phyloP scores from a whole-genome alignment of 2,888 invertebrate species.

The Volucella zonaria region DNA sequence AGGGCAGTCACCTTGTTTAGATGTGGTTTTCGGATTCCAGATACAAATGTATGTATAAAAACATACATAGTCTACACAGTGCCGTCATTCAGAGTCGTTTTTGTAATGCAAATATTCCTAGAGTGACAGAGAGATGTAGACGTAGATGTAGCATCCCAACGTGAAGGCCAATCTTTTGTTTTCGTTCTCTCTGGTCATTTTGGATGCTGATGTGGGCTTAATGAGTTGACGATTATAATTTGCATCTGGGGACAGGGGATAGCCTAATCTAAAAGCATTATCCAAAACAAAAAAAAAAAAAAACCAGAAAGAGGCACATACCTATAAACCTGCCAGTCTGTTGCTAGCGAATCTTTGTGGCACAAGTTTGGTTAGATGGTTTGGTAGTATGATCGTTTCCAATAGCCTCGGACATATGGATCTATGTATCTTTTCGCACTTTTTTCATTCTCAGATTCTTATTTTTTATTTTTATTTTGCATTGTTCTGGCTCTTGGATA shows the following conservation, averaged over 20 bases:
- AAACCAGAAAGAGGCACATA: too few relatives aligned
- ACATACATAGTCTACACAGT: conserved; percentile 3
- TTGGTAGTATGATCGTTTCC: too few relatives aligned
- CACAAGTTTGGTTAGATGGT: too few relatives aligned
- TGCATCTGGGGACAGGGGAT: conserved; percentile 20
- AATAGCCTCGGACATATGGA: too few relatives aligned
- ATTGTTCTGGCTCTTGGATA: too few relatives aligned
- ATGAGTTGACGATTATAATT: conserved; percentile 17
- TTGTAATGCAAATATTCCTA: conserved; percentile 57
- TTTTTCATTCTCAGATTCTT: too few relatives aligned
- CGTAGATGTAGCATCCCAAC: conserved; percentile 42
- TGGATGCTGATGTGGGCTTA: conserved; percentile 7
- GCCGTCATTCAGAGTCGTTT: conserved; percentile 32
- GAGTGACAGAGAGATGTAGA: conserved; percentile 35
- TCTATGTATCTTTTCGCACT: too few relatives aligned
- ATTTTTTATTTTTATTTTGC: too few relatives aligned
- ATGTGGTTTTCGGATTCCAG: conserved; percentile 30
- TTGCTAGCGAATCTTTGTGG: too few relatives aligned
- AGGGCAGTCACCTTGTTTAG: conserved; percentile 69
- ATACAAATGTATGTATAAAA: conserved; percentile 3
- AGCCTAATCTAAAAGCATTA: conserved; percentile 5
- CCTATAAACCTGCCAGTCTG: too few relatives aligned
- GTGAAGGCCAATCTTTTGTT: conserved; percentile 51
- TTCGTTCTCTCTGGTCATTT: not conserved
- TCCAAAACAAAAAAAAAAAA: not conserved